A percentile compares a stretch with the other conserved stretches of the same genome.
Conservation (phyloP, 2,113 vertebrate genomes). For the Suncus etruscus region DNA sequence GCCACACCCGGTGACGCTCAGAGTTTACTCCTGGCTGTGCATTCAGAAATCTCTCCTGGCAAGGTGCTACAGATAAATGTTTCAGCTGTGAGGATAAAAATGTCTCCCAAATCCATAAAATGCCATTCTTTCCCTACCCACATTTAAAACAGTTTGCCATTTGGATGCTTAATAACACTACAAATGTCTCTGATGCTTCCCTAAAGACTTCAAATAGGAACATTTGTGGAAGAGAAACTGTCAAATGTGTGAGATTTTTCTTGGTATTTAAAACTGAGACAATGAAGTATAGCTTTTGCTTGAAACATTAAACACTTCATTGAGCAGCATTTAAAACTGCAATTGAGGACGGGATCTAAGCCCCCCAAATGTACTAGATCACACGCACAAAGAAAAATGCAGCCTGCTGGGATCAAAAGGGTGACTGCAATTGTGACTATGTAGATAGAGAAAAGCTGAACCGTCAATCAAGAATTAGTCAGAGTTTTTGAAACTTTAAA, state of each 20-base stretch:
- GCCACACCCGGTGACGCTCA: too few species aligned
- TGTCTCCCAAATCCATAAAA: conserved; percentile 64
- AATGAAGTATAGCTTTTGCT: conserved; percentile 37
- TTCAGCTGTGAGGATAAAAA: conserved; percentile 61
- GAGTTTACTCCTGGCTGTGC: too few species aligned
- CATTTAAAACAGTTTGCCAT: conserved; percentile 57
- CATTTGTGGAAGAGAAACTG: conserved; percentile 54
- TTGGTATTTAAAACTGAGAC: conserved; percentile 42
- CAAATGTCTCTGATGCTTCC: conserved; percentile 52
- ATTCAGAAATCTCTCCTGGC: too few species aligned
- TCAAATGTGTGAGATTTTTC: conserved; percentile 55
- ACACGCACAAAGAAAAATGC: conserved; percentile 9
- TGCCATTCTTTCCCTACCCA: conserved; percentile 10
- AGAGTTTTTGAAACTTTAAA: conserved; percentile 20
- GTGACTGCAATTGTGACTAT: background rate
- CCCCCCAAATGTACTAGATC: background rate
- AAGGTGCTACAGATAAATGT: conserved; percentile 39
- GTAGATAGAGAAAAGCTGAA: background rate
- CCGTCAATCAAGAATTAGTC: background rate
- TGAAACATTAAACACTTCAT: conserved; percentile 31
- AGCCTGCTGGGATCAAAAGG: background rate
- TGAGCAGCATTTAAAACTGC: background rate
- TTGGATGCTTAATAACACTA: conserved; percentile 54
- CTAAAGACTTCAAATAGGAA: conserved; percentile 51
- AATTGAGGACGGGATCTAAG: background rate